Evolutionary conservation across 2,797 vertebrate species (phyloP).

Genomic region (Gouania willdenowi): DNA sequence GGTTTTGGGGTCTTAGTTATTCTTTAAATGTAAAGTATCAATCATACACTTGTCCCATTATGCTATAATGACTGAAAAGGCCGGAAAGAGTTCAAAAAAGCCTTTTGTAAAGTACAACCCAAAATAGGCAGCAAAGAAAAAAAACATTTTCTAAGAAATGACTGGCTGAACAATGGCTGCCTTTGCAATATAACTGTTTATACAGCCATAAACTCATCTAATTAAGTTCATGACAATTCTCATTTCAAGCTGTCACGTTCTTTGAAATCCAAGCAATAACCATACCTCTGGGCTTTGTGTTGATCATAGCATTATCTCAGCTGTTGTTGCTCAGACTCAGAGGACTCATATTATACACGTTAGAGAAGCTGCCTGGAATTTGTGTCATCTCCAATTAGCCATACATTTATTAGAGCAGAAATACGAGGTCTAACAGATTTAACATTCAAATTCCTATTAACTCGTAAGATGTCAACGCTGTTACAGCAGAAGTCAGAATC

Average conservation of each 20-base stretch:
- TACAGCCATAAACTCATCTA: too few species aligned
- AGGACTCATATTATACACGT: constrained; percentile 11
- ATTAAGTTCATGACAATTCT: too few species aligned
- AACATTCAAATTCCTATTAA: background rate
- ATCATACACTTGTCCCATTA: too few species aligned
- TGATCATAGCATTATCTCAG: constrained; percentile 11
- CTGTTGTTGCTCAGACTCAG: constrained; percentile 6
- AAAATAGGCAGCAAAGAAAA: too few species aligned
- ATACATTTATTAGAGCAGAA: background rate
- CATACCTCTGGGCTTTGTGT: background rate
- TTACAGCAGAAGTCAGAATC: background rate
- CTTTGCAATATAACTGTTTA: too few species aligned
- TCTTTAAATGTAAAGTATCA: too few species aligned
- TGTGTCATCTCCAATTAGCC: constrained; percentile 7
- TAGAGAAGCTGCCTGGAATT: background rate
- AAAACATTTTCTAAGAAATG: too few species aligned
- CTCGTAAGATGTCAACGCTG: background rate
- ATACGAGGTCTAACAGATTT: background rate
- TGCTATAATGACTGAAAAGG: too few species aligned
- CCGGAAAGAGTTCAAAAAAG: too few species aligned
- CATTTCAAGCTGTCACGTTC: background rate
- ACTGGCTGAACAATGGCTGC: too few species aligned
- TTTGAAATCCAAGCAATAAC: background rate
- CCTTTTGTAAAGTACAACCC: too few species aligned
- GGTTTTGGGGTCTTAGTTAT: too few species aligned